Base-by-base conservation (phyloP, 2,113 vertebrate genomes). In the Platysternon megacephalum region DNA sequence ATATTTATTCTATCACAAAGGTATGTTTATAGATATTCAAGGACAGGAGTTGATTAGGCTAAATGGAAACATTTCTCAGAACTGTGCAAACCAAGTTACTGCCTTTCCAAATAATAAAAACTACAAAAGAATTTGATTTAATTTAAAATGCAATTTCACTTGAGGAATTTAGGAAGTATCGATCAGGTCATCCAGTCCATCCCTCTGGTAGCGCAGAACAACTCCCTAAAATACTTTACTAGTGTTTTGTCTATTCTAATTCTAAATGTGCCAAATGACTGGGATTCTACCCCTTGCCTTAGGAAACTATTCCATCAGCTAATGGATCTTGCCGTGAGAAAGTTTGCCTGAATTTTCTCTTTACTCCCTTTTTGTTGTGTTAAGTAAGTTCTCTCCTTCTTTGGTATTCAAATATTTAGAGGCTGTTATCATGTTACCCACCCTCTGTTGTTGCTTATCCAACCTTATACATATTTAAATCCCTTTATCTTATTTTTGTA, bases 401-500 rank as follows among this genome's bases (percentile, higher is more conserved):
- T 88, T 96, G 82, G 94, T 95, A 51, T 78, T 95, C 65, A 94
- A 89, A 92, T 92, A 94, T 95, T 95, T 89, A 86, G 52, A 32
- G 2, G 56, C 96, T 96, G 88, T 79, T 89, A 88, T 46, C 94
- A 79, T 89, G 44, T 95, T 94, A 82, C 42, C 17, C n/a, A 42
- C 42, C 58, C 58, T 86, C 88, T 49, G 79, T 29, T 55, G n/a
- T 82, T 82, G 53, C 81, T 55, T 82, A 91, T 78, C 22, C 35
- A 93, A 87, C 4, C 21, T 79, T 90, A 90, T 52, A 52, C 17
- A 68, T n/a, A 51, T n/a, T 88, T 82, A 76, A 74, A 39, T 48
- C 17, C 61, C 6, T 46, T 85, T 78, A 42, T 55, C 11, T 55
- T 49, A 80, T 86, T 81, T 65, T 16, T 0, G 4, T n/a, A 42